A percentile compares a stretch with the other conserved stretches of the same genome.
phyloP scores from a whole-genome alignment of 92 coral and sea anemone genomes.

The Chrysogorgia sp. region DNA sequence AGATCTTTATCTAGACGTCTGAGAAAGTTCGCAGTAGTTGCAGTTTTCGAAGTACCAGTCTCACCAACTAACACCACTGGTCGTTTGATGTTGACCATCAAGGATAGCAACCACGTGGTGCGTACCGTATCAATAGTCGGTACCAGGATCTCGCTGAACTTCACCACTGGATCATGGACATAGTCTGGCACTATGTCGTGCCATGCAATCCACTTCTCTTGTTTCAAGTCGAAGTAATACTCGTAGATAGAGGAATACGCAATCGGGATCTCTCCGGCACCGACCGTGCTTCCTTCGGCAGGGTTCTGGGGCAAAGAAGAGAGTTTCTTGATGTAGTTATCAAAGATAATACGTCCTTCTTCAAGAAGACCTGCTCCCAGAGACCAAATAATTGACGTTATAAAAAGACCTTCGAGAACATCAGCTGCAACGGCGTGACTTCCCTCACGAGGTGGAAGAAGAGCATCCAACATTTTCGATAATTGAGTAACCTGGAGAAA shows the following conservation, averaged over 20 bases:
- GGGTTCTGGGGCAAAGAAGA: slow-evolving; percentile 93
- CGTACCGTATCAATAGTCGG: slow-evolving; percentile 99
- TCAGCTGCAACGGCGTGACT: slow-evolving; percentile 78
- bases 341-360: slow-evolving; percentile 86
- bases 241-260: slow-evolving; percentile 87
- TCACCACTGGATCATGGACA: slow-evolving; percentile 85
- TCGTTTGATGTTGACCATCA: slow-evolving; percentile 87
- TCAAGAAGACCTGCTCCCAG: slow-evolving; percentile 90
- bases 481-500: slow-evolving; percentile 79
- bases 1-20: slow-evolving; percentile 84
- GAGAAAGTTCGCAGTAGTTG: slow-evolving; percentile 92
- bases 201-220: slow-evolving; percentile 94
- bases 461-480: slow-evolving; percentile 91
- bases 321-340: slow-evolving; percentile 78
- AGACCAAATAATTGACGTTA: slow-evolving; percentile 92
- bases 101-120: slow-evolving; percentile 95
- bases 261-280: slow-evolving; percentile 97
- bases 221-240: slow-evolving; percentile 86
- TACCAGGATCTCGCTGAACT: slow-evolving; percentile 97
- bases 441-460: slow-evolving; percentile 89
- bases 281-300: slow-evolving; percentile 88
- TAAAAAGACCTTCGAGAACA: slow-evolving; percentile 81
- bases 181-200: slow-evolving; percentile 91
- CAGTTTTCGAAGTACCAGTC: slow-evolving; percentile 98
- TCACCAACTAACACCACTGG: slow-evolving; percentile 98